Conservation (phyloP, 2,113 vertebrate species). For the Oceanites oceanicus region DNA sequence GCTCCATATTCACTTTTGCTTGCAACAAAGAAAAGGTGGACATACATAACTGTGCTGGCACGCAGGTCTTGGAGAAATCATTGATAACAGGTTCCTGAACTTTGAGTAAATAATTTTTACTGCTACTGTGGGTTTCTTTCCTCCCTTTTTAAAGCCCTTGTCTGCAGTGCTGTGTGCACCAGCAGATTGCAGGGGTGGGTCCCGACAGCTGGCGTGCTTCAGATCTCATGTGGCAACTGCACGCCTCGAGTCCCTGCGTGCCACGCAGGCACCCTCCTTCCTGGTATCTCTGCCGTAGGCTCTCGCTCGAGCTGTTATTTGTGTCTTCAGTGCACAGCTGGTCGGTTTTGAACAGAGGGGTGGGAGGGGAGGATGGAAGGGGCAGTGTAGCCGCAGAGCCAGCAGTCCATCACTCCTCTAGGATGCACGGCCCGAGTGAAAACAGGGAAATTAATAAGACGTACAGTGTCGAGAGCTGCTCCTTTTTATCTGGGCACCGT, state of each 20-base stretch:
- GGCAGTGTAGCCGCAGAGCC: neutral
- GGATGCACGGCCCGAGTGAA: neutral
- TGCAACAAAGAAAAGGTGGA: neutral
- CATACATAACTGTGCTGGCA: neutral
- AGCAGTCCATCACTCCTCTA: conserved; percentile 9
- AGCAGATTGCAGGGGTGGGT: conserved; percentile 65
- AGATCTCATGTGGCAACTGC: conserved; percentile 27
- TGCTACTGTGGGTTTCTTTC: neutral
- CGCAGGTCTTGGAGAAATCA: neutral
- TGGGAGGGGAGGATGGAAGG: conserved; percentile 41
- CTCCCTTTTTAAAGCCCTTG: neutral
- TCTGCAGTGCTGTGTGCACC: neutral
- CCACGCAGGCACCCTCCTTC: conserved; percentile 7
- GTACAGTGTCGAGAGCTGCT: neutral
- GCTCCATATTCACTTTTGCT: rapidly evolving
- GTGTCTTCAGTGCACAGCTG: conserved; percentile 9
- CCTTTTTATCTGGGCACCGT: neutral
- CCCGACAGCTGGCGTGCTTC: conserved; percentile 44
- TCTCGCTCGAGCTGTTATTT: neutral
- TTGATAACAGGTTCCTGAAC: conserved; percentile 14
- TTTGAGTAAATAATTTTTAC: conserved; percentile 27
- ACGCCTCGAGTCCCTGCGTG: neutral
- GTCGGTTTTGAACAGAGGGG: conserved; percentile 20
- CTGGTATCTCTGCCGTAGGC: neutral
- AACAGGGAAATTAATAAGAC: conserved; percentile 8